A percentile compares a stretch with the other conserved stretches of the same genome.
Conservation (phyloP, 2,888 invertebrate species). For the Phasia obesa region DNA sequence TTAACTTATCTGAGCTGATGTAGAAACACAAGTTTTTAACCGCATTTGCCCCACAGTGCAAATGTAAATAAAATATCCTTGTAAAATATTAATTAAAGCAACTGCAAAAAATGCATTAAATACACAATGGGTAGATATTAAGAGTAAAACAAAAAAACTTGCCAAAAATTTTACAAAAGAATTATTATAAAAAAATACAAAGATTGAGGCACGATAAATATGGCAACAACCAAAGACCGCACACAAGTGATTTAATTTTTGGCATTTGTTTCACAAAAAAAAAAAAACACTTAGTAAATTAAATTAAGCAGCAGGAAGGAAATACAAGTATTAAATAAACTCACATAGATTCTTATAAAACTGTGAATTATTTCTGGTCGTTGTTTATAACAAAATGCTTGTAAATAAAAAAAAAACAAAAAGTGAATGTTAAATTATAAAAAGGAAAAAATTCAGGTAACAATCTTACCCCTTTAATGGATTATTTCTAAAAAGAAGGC, state of each 20-base stretch:
- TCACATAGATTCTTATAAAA: neutral
- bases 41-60: too few species aligned
- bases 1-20: too few species aligned
- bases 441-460: too few species aligned
- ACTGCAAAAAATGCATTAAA: too few species aligned
- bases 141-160: neutral
- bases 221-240: neutral
- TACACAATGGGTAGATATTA: neutral
- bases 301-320: neutral
- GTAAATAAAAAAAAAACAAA: too few species aligned
- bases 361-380: neutral
- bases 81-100: too few species aligned
- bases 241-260: slow-evolving; percentile 7
- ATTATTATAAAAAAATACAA: neutral
- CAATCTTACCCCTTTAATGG: too few species aligned
- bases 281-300: neutral
- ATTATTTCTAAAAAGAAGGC: too few species aligned
- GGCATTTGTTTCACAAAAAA: slow-evolving; percentile 5
- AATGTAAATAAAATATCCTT: too few species aligned
- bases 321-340: neutral
- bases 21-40: too few species aligned
- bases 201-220: neutral
- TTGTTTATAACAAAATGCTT: neutral
- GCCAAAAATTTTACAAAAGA: neutral
- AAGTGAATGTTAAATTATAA: too few species aligned